Percentiles rank a stretch among this genome's conserved stretches.
phyloP scores from a whole-genome alignment of 2,888 invertebrate genomes.

The Caenorhabditis sp. region DNA sequence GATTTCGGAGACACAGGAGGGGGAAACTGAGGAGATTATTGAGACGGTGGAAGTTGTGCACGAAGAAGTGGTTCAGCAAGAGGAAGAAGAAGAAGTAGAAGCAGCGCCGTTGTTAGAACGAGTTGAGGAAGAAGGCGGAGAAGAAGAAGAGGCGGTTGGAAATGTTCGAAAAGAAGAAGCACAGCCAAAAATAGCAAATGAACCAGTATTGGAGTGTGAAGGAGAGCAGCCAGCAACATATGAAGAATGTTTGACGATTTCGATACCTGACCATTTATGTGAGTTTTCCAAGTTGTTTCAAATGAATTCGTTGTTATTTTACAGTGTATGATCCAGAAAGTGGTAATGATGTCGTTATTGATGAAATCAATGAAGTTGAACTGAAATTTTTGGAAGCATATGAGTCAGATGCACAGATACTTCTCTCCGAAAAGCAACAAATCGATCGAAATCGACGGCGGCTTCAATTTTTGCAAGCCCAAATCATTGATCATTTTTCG shows the following conservation, averaged over 20 bases:
- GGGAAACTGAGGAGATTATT: constrained; percentile 4
- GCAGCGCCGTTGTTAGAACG: constrained; percentile 6
- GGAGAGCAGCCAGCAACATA: neutral
- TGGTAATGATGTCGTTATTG: constrained; percentile 14
- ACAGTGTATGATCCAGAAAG: constrained; percentile 28
- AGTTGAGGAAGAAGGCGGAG: constrained; percentile 7
- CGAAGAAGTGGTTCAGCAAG: constrained; percentile 5
- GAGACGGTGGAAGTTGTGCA: constrained; percentile 10
- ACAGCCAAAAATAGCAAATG: neutral
- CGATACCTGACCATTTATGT: constrained; percentile 2
- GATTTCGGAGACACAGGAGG: neutral
- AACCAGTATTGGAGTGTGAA: neutral
- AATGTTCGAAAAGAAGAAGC: neutral
- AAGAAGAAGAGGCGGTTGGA: neutral
- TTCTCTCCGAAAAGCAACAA: constrained; percentile 14
- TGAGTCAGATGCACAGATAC: constrained; percentile 12
- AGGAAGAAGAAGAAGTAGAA: constrained; percentile 1
- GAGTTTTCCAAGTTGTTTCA: too few relatives aligned
- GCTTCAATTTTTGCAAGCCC: neutral
- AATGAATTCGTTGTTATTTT: neutral
- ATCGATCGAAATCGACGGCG: neutral
- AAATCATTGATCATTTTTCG: constrained; percentile 5
- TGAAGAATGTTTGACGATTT: neutral
- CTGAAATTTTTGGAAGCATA: constrained; percentile 22
- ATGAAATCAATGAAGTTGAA: constrained; percentile 21